A percentile compares a stretch with the other conserved stretches of the same genome.
These are phyloP conservation scores for Drosophila lacteicornis DNA, from an alignment of 1,140 invertebrate species.

Conservation along the genomic window DNA sequence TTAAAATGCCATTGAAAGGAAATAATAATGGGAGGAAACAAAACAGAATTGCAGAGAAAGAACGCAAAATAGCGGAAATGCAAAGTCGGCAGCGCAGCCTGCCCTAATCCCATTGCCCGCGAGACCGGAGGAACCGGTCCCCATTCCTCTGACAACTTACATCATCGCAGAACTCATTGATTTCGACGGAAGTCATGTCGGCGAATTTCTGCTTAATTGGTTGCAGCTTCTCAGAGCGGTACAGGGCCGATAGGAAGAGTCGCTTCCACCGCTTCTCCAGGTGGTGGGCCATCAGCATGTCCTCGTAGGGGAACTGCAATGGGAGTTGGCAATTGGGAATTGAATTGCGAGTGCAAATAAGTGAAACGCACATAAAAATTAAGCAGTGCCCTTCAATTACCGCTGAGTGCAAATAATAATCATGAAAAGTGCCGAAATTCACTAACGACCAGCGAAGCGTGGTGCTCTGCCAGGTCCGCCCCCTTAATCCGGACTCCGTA, in stretches of 20 bases:
- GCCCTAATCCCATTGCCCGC: constrained; percentile 14
- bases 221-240: constrained; percentile 89
- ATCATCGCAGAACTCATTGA: constrained; percentile 89
- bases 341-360: constrained; percentile 28
- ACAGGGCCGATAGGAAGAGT: constrained; percentile 88
- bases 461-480: constrained; percentile 7
- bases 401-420: constrained; percentile 83
- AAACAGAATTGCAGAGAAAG: constrained; percentile 74
- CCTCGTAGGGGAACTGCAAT: constrained; percentile 80
- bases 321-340: constrained; percentile 15
- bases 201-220: constrained; percentile 92
- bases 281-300: constrained; percentile 86
- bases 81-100: constrained; percentile 46
- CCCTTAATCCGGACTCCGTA: neutral
- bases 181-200: constrained; percentile 90
- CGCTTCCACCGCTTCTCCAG: constrained; percentile 89
- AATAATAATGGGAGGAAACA: constrained; percentile 84
- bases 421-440: constrained; percentile 73
- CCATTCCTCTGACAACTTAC: constrained; percentile 61
- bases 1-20: constrained; percentile 85
- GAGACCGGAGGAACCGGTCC: constrained; percentile 9
- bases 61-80: constrained; percentile 77
- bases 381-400: constrained; percentile 74
- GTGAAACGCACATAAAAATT: constrained; percentile 63
- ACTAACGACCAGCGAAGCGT: constrained; percentile 64